Evolutionary conservation across 2,888 invertebrate species (phyloP).

Genomic region (Leucozona laternaria): DNA sequence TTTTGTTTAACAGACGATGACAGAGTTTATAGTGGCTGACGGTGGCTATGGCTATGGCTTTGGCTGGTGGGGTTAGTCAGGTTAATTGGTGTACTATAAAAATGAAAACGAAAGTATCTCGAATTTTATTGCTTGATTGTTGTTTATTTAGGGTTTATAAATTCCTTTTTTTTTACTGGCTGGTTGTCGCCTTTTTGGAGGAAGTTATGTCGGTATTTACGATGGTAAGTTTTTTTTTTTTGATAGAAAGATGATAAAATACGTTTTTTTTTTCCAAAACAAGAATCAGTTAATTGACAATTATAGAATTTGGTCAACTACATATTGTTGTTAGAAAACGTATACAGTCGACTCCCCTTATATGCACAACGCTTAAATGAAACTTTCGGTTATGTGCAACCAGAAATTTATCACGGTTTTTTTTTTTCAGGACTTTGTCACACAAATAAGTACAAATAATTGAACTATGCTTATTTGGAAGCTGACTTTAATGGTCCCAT

Average conservation of each 20-base stretch:
- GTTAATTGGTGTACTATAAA: conserved; percentile 64
- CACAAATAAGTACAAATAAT: too few relatives aligned
- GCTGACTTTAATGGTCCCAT: too few relatives aligned
- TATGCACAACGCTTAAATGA: too few relatives aligned
- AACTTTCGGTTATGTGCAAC: too few relatives aligned
- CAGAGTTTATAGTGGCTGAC: not conserved
- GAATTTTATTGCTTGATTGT: conserved; percentile 28
- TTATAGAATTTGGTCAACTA: conserved; percentile 11
- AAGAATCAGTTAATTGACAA: conserved; percentile 2
- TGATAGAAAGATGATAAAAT: not conserved
- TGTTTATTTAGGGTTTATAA: conserved; percentile 25
- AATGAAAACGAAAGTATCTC: conserved; percentile 65
- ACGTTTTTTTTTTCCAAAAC: not conserved
- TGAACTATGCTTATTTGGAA: too few relatives aligned
- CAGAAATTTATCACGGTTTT: too few relatives aligned
- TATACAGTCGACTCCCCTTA: too few relatives aligned
- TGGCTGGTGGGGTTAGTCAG: conserved; percentile 57
- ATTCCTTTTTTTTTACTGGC: not conserved
- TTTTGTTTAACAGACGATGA: conserved; percentile 30
- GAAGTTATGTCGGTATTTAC: conserved; percentile 10
- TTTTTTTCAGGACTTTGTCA: too few relatives aligned
- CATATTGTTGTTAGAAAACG: not conserved
- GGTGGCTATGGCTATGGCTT: too few relatives aligned
- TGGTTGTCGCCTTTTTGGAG: not conserved
- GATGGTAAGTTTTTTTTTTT: conserved; percentile 11